Evolutionary conservation across 30 jellyfish, hydroid and myxozoan species (phyloP).

Genomic region (Hydra vulgaris): DNA sequence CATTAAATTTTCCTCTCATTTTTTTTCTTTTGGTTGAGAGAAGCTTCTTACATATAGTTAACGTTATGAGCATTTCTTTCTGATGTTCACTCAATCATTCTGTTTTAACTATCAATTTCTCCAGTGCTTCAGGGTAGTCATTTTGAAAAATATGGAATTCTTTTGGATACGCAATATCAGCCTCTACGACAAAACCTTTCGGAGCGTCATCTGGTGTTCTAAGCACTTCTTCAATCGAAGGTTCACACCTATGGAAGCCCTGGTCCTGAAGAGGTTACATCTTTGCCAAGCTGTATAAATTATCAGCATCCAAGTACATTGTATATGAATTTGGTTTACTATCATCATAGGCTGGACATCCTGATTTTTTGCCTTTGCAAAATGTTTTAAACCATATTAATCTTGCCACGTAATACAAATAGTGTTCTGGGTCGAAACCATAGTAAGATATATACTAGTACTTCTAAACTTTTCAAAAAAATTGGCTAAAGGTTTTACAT

Average conservation of each 20-base stretch:
- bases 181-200: neutral
- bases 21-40: too few relatives aligned
- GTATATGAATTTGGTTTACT: too few relatives aligned
- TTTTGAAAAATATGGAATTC: neutral
- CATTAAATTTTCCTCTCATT: too few relatives aligned
- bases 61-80: neutral
- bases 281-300: neutral
- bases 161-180: neutral
- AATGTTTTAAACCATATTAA: neutral
- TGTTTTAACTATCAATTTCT: neutral
- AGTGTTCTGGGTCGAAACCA: neutral
- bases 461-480: neutral
- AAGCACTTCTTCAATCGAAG: neutral
- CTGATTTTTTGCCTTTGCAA: neutral
- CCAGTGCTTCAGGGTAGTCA: neutral
- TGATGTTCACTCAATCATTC: neutral
- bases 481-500: neutral
- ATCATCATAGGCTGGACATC: too few relatives aligned
- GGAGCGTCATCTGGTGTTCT: neutral
- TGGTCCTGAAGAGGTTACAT: neutral
- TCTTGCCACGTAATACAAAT: neutral
- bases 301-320: neutral
- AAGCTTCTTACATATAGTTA: too few relatives aligned
- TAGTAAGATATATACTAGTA: neutral
- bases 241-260: neutral